Evolutionary conservation across 1,140 invertebrate genomes (phyloP).

Genomic region (Caenorhabditis briggsae): DNA sequence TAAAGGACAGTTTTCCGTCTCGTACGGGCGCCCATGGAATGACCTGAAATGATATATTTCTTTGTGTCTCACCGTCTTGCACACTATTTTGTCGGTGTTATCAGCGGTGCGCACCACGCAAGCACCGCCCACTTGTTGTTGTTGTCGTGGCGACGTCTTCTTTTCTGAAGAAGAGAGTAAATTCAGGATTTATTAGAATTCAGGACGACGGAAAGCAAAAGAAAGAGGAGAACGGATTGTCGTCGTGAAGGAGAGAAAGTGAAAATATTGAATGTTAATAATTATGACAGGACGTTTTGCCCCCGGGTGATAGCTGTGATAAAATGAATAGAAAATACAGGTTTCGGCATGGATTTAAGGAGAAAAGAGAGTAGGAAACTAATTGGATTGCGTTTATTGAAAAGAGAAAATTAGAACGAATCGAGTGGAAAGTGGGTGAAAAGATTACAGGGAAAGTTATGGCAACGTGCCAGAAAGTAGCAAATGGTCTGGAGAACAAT

Average conservation of each 20-base stretch:
- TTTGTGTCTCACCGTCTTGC: conserved; percentile 45
- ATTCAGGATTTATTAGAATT: conserved; percentile 45
- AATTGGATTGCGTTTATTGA: conserved; percentile 48
- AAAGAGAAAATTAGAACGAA: conserved; percentile 11
- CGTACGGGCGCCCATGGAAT: not conserved
- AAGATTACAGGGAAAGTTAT: not conserved
- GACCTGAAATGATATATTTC: conserved; percentile 48
- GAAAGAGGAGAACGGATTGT: conserved; percentile 18
- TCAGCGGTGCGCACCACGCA: conserved; percentile 38
- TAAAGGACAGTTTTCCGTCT: conserved; percentile 34
- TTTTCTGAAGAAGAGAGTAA: not conserved
- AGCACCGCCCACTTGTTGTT: conserved; percentile 52
- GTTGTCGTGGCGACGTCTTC: conserved; percentile 51
- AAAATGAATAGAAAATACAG: not conserved
- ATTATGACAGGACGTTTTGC: conserved; percentile 27
- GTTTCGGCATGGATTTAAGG: conserved; percentile 3
- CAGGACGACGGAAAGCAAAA: not conserved
- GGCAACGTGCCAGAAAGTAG: not conserved
- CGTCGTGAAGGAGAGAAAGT: not conserved
- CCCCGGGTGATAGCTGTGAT: conserved; percentile 39
- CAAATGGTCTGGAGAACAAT: not conserved
- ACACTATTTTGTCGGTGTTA: conserved; percentile 38
- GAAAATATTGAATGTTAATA: conserved; percentile 46
- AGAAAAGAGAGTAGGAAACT: not conserved
- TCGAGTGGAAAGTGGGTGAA: conserved; percentile 8